Evolutionary conservation across 2,797 vertebrate species (phyloP).

Genomic region (Chrysocyon brachyurus): DNA sequence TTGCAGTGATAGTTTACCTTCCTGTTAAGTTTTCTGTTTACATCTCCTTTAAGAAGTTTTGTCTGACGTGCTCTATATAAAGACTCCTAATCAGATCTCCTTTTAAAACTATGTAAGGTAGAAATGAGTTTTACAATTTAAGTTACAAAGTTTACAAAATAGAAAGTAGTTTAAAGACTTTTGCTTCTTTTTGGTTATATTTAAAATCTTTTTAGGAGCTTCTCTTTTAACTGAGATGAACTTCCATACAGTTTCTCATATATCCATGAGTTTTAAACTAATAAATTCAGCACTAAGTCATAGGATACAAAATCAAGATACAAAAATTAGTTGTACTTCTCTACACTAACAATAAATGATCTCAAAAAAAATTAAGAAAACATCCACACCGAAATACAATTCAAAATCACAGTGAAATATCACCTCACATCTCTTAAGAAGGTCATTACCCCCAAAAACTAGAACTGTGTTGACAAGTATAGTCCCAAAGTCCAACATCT

Average conservation of each 20-base stretch:
- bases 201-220: background rate
- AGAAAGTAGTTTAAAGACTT: background rate
- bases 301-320: background rate
- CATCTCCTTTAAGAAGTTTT: slow-evolving; percentile 29
- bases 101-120: slow-evolving; percentile 56
- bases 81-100: slow-evolving; percentile 11
- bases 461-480: background rate
- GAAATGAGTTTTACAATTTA: slow-evolving; percentile 52
- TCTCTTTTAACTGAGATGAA: slow-evolving; percentile 26
- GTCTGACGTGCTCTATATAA: slow-evolving; percentile 45
- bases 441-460: background rate
- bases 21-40: slow-evolving; percentile 59
- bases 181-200: slow-evolving; percentile 36
- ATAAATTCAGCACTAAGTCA: background rate
- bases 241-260: background rate
- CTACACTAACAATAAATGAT: background rate
- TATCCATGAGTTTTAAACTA: background rate
- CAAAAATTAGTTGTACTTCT: background rate
- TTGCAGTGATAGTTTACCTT: background rate
- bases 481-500: slow-evolving; percentile 40
- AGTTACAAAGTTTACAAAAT: slow-evolving; percentile 47
- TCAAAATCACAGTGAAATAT: background rate
- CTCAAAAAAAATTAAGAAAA: background rate
- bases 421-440: background rate
- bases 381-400: background rate